phyloP scores from a whole-genome alignment of 2,797 vertebrate genomes.

The Sebastes cheni region DNA sequence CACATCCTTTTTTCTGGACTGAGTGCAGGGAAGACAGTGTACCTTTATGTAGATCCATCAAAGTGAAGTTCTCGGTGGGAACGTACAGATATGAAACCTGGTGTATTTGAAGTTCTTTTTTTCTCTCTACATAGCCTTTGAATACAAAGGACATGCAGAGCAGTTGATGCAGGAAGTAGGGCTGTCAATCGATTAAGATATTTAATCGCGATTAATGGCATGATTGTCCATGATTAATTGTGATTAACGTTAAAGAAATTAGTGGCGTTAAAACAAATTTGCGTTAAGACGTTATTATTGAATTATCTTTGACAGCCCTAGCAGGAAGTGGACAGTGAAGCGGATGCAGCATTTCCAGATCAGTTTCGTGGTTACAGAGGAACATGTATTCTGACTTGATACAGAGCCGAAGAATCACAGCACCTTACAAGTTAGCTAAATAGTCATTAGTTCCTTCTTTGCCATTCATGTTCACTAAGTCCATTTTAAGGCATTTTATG shows the following conservation, averaged over 20 bases:
- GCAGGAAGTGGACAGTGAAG: too few relatives aligned
- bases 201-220: too few relatives aligned
- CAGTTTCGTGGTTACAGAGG: background rate
- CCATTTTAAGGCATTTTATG: background rate
- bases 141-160: background rate
- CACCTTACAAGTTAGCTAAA: background rate
- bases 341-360: background rate
- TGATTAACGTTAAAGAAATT: too few relatives aligned
- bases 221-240: too few relatives aligned
- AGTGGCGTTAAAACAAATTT: too few relatives aligned
- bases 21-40: background rate
- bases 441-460: too few relatives aligned
- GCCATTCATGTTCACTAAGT: background rate
- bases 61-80: background rate
- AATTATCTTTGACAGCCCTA: too few relatives aligned
- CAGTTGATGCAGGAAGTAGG: background rate
- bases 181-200: too few relatives aligned
- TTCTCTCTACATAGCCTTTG: too few relatives aligned
- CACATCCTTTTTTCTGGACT: background rate
- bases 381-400: background rate
- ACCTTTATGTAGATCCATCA: background rate
- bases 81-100: background rate
- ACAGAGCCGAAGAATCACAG: background rate
- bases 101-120: background rate
- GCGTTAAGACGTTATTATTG: too few relatives aligned